A percentile compares a stretch with the other conserved stretches of the same genome.
Conservation (phyloP, 1,140 invertebrate species). For the Euwallacea similis region DNA sequence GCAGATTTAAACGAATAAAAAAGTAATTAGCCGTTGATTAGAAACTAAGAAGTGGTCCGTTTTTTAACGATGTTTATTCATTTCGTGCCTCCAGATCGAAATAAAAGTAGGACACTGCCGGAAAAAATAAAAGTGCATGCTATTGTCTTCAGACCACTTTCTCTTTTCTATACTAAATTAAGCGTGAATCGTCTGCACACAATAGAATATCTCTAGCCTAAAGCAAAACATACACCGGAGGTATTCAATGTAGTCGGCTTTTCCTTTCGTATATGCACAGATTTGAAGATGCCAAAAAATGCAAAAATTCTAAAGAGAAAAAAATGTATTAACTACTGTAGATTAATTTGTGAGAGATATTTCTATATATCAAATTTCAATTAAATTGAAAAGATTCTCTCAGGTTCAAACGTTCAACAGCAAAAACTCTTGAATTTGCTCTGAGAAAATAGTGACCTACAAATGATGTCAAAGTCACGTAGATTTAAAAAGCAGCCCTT, state of each 20-base stretch:
- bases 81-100: neutral
- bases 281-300: too few relatives aligned
- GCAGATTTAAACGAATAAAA: neutral
- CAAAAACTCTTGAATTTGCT: too few relatives aligned
- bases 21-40: slow-evolving; percentile 2
- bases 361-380: too few relatives aligned
- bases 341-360: too few relatives aligned
- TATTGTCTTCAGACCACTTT: slow-evolving; percentile 20
- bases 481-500: too few relatives aligned
- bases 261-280: too few relatives aligned
- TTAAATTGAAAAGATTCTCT: too few relatives aligned
- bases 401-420: too few relatives aligned
- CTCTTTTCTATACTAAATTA: slow-evolving; percentile 30
- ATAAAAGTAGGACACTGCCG: slow-evolving; percentile 10
- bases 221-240: slow-evolving; percentile 7
- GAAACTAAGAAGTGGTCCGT: neutral
- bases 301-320: too few relatives aligned
- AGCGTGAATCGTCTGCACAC: slow-evolving; percentile 15
- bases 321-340: too few relatives aligned
- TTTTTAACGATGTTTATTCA: slow-evolving; percentile 4
- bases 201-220: neutral
- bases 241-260: neutral
- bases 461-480: too few relatives aligned
- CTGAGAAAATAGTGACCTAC: too few relatives aligned
- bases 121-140: slow-evolving; percentile 28